Evolutionary conservation across 2,113 vertebrate genomes (phyloP), one percentile per base, ranked within the genome.

Genomic region (Kobus ellipsiprymnus): DNA sequence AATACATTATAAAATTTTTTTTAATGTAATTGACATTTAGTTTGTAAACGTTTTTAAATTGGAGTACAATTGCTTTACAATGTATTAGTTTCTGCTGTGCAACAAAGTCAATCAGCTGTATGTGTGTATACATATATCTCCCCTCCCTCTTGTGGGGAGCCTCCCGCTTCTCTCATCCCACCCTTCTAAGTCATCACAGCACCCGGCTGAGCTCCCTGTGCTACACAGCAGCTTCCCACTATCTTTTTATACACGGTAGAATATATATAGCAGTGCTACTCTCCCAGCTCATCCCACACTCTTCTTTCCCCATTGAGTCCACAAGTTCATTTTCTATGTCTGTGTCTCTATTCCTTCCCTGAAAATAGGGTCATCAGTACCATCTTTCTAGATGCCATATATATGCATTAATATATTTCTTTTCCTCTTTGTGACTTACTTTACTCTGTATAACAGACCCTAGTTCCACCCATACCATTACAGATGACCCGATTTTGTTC

Each of bases 271-370:
- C 23, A 27, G 2, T 27, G 71, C 23, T 27, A 3, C 23, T 21
- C 23, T 77, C 40, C 40, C 71, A 44, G 3, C 12, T 77, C 71
- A 77, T 27, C 71, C 71, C 40, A 44, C 40, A 25, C 23, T 44
- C 23, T 44, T 13, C 21, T 77, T 27, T 23, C 71, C 23, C 6
- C 1, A 0, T 1, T 44, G 23, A 7, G 40, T 7, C 40, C 11
- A 77, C 71, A 77, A 77, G 23, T 44, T 77, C 71, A 44, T 77
- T 77, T 77, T 27, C 71, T 77, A 44, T 27, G 40, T 44, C n/a
- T 23, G 12, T 44, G 6, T 44, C 23, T 77, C 36, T 74, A 3
- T 77, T 14, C 40, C 71, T 44, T 14, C 71, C 71, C 12, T 77
- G 40, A 40, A 77, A 4, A 44, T 27, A 77, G 71, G 12, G 2